Evolutionary conservation across 2,797 vertebrate species (phyloP), one percentile per base, ranked within the genome.

Genomic region (Fistularia tabacaria): DNA sequence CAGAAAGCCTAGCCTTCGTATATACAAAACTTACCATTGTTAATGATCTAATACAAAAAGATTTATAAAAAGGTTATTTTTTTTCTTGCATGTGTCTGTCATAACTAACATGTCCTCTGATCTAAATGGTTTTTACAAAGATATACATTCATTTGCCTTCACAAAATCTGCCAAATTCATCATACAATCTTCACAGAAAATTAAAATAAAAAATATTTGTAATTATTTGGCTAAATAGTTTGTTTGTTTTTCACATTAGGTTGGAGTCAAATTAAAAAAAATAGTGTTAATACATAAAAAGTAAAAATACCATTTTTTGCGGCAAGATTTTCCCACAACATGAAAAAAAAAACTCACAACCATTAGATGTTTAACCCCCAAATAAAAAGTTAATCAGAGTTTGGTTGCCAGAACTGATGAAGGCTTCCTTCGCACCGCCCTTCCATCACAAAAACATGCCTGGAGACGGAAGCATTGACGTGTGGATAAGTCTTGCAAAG

Each of bases 1-100:
- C 95, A 96, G 94, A 95, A 95, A 96, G 92, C 91, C 91, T 94
- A 94, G 88, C 90, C 90, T 95, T 94, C 88, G 89, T 96, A 96
- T 96, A 92, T 96, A 96, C 95, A 95, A 96, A 94, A 96, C 92
- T 94, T 94, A 95, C 93, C 93, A 92, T 94, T 94, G 94, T 96
- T 97, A 94, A 95, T 95, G 92, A 95, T 94, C 94, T 97, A 96
- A 96, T 97, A 97, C 93, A 98, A 98, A 98, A 97, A 91, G 91
- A 92, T 95, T 95, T 96, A 97, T 95, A 97, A 98, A 98, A 97
- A 76, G 77, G 25, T 25, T 25, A 92, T 94, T 77, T 81, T 83
- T 81, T 83, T 77, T 73, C 86, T 89, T 85, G 82, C 92, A 94
- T 92, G 91, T 93, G 89, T 94, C 91, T 94, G 93, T 92, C 87